These are phyloP conservation scores for Ctenochaetus hawaiiensis DNA, from an alignment of 2,797 vertebrate genomes.

Conservation along the genomic window DNA sequence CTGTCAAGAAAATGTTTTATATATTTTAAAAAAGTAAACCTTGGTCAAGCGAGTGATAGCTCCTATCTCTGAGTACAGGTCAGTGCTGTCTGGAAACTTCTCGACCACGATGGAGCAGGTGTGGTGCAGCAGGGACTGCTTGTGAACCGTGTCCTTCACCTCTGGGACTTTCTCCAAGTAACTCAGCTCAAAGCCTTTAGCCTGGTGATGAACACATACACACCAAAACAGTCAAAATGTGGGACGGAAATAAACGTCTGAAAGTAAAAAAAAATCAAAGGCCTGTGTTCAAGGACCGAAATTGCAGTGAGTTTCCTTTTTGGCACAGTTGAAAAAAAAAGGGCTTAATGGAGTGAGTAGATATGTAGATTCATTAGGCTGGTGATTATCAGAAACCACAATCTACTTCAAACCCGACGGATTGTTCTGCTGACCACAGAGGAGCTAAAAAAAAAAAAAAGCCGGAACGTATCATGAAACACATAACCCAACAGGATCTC, in stretches of 20 bases:
- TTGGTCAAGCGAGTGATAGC: conserved; percentile 96
- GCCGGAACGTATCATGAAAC: conserved; percentile 68
- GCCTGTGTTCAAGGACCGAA: conserved; percentile 44
- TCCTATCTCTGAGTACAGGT: conserved; percentile 97
- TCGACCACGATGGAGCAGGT: conserved; percentile 96
- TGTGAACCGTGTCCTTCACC: conserved; percentile 98
- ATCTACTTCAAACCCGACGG: conserved; percentile 66
- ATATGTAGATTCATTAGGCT: conserved; percentile 77
- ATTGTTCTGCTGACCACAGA: conserved; percentile 64
- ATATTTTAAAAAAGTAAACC: conserved; percentile 75
- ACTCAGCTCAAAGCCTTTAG: conserved; percentile 97
- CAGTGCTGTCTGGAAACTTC: conserved; percentile 96
- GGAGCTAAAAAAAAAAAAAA: conserved; percentile 46
- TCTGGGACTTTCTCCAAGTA: conserved; percentile 99
- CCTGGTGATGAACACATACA: conserved; percentile 81
- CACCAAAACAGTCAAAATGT: conserved; percentile 39
- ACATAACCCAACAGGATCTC: conserved; percentile 69
- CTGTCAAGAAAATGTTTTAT: background rate
- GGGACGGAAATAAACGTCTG: conserved; percentile 59
- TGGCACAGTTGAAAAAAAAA: conserved; percentile 58
- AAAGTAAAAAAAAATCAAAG: conserved; percentile 62
- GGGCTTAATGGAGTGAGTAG: conserved; percentile 50
- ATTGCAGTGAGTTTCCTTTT: conserved; percentile 75
- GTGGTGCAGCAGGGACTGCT: conserved; percentile 96
- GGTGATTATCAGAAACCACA: conserved; percentile 78